Base-by-base conservation (phyloP, 1,140 invertebrate species). In the Chlorops oryzae region DNA sequence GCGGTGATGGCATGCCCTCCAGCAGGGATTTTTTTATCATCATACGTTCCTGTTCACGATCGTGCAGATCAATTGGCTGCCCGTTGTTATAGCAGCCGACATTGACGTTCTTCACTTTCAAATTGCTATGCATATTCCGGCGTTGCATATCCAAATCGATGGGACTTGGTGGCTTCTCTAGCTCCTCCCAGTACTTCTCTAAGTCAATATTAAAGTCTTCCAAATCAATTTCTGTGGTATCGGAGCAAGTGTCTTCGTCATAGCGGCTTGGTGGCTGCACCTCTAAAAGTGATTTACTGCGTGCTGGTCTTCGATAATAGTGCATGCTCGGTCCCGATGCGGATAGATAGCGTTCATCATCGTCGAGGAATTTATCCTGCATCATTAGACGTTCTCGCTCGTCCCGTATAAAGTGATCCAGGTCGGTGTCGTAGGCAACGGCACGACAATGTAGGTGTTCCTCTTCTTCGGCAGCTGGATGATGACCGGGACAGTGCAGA, bases 121-220 rank as follows among this genome's bases (percentile, higher is more conserved):
- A 51, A 32, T 58, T 70, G 52, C 65, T 70, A 37, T 70, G 68
- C 67, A 68, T 70, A 25, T 70, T 70, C 18, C 67, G 59, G 0
- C 65, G 64, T 34, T 58, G 56, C 67, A 70, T 70, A 47, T 70
- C 67, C 56, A 70, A 59, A 54, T 70, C 67, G 39, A 70, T 68
- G 35, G 67, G 67, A 35, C 67, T 70, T 10, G 67, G 67, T 4
- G 67, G 65, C 25, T 71, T 71, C 50, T 71, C 69, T 40, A 72
- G 54, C 50, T 71, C 66, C 41, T 70, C 69, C 65, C 69, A 72
- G 50, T 72, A 71, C 50, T 71, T 72, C 35, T 67, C 69, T 44
- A 72, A 57, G 37, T 72, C 70, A 21, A 72, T 65, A 52, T 72
- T 72, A 18, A 72, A 72, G 35, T 72, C 70, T 50, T 72, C 65